Evolutionary conservation across 2,113 vertebrate species (phyloP).

Genomic region (Chaetura pelagica): DNA sequence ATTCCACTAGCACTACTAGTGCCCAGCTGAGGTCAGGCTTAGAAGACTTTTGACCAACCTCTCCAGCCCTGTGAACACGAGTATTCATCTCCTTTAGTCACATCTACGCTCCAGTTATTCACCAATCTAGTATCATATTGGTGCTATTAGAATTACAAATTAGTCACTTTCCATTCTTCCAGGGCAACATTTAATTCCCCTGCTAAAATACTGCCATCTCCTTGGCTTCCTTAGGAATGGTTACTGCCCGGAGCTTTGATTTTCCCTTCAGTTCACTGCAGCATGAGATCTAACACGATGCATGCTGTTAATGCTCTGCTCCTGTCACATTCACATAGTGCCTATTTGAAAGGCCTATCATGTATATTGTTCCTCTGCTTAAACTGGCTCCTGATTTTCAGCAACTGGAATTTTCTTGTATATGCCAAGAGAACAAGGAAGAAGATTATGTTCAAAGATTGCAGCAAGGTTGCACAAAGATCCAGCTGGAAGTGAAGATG

Average conservation of each 20-base stretch:
- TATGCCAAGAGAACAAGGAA: not conserved
- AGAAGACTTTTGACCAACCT: not conserved
- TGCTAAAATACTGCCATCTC: not conserved
- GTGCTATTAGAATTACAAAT: not conserved
- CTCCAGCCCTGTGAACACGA: not conserved
- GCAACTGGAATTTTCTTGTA: not conserved
- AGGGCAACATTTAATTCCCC: not conserved
- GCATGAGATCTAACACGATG: not conserved
- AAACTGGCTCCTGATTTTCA: not conserved
- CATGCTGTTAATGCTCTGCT: not conserved
- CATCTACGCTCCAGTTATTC: not conserved
- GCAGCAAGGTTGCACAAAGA: not conserved
- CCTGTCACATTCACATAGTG: not conserved
- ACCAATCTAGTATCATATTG: not conserved
- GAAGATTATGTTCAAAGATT: not conserved
- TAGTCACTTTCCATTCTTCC: not conserved
- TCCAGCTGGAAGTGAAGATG: not conserved
- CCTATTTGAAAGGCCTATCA: not conserved
- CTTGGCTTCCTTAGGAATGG: not conserved
- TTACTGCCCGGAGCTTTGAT: not conserved
- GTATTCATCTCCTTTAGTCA: not conserved
- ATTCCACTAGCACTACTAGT: not conserved
- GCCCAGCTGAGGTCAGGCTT: not conserved
- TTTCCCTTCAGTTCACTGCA: not conserved
- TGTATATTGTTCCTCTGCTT: not conserved